Conservation (phyloP, 2,888 invertebrate genomes). For the Drosophila mulleri region DNA sequence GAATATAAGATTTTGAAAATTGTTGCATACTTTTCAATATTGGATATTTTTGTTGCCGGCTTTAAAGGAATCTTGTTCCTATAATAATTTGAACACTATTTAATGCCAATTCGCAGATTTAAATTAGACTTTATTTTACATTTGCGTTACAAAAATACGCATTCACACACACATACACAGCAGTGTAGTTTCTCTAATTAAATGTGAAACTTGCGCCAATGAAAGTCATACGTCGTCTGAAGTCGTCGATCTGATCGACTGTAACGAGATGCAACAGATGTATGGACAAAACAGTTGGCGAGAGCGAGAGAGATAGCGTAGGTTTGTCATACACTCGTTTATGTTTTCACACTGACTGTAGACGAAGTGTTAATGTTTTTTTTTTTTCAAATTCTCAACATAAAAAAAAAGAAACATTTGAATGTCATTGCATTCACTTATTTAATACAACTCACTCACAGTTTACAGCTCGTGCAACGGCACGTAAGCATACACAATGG, state of each 20-base stretch:
- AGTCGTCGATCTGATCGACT: constrained; percentile 30
- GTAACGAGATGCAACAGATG: constrained; percentile 40
- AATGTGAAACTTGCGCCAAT: constrained; percentile 59
- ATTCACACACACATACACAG: constrained; percentile 22
- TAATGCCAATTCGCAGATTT: background rate
- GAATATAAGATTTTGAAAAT: constrained; percentile 57
- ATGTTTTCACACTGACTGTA: background rate
- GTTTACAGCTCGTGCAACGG: constrained; percentile 26
- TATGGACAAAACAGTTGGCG: constrained; percentile 11
- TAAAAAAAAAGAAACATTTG: background rate
- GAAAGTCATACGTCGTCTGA: constrained; percentile 45
- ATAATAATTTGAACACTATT: constrained; percentile 5
- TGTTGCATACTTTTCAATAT: constrained; percentile 78
- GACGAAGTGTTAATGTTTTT: background rate
- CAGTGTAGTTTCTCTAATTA: constrained; percentile 53
- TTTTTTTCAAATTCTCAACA: background rate
- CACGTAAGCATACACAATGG: constrained; percentile 58
- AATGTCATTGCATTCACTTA: background rate
- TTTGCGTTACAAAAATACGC: constrained; percentile 12
- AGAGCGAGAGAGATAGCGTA: constrained; percentile 38
- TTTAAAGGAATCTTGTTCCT: constrained; percentile 37
- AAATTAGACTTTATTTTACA: constrained; percentile 19
- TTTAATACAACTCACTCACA: constrained; percentile 38
- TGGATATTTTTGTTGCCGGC: constrained; percentile 57
- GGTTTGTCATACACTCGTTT: constrained; percentile 14